Percentiles rank a stretch among this genome's conserved stretches.
Conservation (phyloP, 1,140 invertebrate genomes). For the Drosophila watanabei region DNA sequence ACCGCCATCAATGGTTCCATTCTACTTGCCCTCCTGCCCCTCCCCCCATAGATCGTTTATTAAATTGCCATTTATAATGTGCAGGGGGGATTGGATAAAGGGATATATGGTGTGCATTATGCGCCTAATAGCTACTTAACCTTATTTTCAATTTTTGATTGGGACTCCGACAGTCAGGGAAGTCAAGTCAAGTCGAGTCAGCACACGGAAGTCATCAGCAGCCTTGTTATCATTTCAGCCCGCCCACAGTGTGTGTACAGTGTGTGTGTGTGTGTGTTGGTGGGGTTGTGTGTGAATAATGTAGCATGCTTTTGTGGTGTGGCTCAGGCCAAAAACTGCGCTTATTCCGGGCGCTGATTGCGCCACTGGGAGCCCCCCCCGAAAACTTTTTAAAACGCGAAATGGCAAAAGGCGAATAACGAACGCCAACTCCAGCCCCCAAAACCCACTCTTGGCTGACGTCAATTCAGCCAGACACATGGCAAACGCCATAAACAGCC, state of each 20-base stretch:
- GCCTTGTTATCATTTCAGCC: slow-evolving; percentile 74
- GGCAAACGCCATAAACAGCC: slow-evolving; percentile 80
- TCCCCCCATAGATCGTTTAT: slow-evolving; percentile 50
- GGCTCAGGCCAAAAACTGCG: slow-evolving; percentile 56
- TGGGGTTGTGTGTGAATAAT: slow-evolving; percentile 59
- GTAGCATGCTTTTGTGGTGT: slow-evolving; percentile 74
- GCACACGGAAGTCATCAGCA: slow-evolving; percentile 79
- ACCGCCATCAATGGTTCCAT: slow-evolving; percentile 17
- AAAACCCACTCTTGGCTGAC: slow-evolving; percentile 39
- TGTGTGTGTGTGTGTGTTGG: slow-evolving; percentile 12
- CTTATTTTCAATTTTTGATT: slow-evolving; percentile 84
- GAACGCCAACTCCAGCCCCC: slow-evolving; percentile 2
- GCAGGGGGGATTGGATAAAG: slow-evolving; percentile 4
- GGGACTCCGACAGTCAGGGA: slow-evolving; percentile 39
- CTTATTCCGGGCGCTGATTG: slow-evolving; percentile 74
- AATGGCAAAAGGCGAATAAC: slow-evolving; percentile 57
- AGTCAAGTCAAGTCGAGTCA: slow-evolving; percentile 61
- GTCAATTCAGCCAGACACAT: slow-evolving; percentile 80
- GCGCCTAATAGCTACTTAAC: slow-evolving; percentile 79
- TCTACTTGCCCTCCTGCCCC: background rate
- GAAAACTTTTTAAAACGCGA: slow-evolving; percentile 75
- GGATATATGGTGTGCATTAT: slow-evolving; percentile 45
- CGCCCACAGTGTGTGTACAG: slow-evolving; percentile 7
- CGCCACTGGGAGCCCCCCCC: slow-evolving; percentile 64
- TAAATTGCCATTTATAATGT: slow-evolving; percentile 70